Percentiles rank a stretch among this genome's conserved stretches.
phyloP scores from a whole-genome alignment of 2,888 invertebrate genomes.

The Netelia fuscicornis region DNA sequence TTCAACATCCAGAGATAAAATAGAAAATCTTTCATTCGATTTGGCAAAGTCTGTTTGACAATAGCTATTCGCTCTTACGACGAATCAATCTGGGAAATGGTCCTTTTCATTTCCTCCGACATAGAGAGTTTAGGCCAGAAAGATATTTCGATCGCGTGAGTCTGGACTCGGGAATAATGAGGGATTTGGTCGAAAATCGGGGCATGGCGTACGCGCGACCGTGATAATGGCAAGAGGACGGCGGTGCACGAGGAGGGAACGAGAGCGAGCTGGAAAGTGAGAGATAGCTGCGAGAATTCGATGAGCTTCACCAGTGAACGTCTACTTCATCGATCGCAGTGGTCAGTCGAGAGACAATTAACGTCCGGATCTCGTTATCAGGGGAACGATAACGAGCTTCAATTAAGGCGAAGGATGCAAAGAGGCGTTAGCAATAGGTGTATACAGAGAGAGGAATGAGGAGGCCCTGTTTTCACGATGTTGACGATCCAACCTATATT shows the following conservation, averaged over 20 bases:
- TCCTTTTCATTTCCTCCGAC: no score
- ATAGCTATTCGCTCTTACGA: no score
- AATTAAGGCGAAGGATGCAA: conserved; percentile 63
- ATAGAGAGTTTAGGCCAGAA: no score
- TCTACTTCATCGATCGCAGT: conserved; percentile 57
- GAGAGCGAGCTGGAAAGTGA: background rate
- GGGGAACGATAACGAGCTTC: conserved; percentile 64
- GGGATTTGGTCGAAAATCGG: conserved; percentile 24
- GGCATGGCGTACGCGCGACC: conserved; percentile 10
- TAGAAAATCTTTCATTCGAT: no score
- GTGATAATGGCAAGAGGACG: conserved; percentile 11
- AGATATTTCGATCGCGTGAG: no score
- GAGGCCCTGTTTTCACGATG: background rate
- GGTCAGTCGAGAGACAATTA: conserved; percentile 69
- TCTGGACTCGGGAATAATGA: background rate
- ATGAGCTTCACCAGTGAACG: conserved; percentile 14
- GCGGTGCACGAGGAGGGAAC: conserved; percentile 2
- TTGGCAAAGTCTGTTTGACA: no score
- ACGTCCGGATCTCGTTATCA: conserved; percentile 68
- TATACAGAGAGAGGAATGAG: background rate
- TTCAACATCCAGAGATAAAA: no score
- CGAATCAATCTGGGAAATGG: no score
- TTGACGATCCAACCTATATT: conserved; percentile 43
- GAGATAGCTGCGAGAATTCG: background rate
- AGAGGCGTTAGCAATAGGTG: conserved; percentile 37